Base-by-base conservation (phyloP, 2,888 invertebrate genomes). In the Thymelicus lineola region DNA sequence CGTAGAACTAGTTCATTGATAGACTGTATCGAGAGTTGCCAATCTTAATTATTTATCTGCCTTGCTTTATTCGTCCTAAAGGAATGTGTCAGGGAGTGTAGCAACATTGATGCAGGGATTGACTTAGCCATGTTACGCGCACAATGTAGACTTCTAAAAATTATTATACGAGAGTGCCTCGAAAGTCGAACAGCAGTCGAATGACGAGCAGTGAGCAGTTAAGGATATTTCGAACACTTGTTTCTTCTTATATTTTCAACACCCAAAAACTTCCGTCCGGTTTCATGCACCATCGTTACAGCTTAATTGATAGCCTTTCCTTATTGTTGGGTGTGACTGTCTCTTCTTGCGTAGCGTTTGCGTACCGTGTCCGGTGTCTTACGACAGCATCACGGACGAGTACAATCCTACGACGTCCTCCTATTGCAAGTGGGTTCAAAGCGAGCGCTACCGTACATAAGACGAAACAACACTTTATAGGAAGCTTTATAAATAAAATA, bases 51-150 rank as follows among this genome's bases (percentile, higher is more conserved):
- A n/a, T 64, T 70, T 45, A 59, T 50, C 63, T 64, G 64, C 59
- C 70, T 63, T 69, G 63, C 69, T 69, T 63, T 59, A 28, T 69
- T 64, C 58, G 69, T 69, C 69, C 69, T 64, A 50, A 69, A 50
- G 63, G 46, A 64, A 64, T 20, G 48, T 50, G 53, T 59, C 64
- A 70, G 42, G 70, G 59, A 64, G 59, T 35, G 48, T 63, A 50
- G 69, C 58, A 69, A 69, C 61, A 64, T 42, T 64, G 45, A 57
- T 48, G 57, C 66, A 73, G 66, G 69, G 63, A 66, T 62, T 62
- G 70, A 46, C 70, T 71, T 38, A 73, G 60, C 59, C 72, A 46
- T 66, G 73, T 72, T 72, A 72, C 68, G 72, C 70, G 74, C 73
- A 73, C 73, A 72, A 74, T 71, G 64, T 70, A 68, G 53, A 58